phyloP scores from a whole-genome alignment of 2,113 vertebrate genomes.

The Rhizomys pruinosus region DNA sequence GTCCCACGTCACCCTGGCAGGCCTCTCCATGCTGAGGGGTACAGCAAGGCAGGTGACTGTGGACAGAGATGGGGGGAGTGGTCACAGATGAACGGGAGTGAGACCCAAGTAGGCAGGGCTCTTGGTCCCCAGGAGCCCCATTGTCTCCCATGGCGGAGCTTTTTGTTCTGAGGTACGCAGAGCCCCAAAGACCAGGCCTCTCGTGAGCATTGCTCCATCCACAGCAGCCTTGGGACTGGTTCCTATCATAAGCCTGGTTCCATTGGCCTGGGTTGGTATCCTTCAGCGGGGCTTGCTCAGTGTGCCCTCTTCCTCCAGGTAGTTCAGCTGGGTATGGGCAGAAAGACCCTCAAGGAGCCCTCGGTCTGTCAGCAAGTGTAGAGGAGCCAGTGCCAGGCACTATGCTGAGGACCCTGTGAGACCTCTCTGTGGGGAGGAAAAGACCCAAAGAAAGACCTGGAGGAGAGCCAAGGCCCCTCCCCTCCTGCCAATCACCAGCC shows the following conservation, averaged over 20 bases:
- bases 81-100: too few relatives aligned
- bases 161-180: too few relatives aligned
- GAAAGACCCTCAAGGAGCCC: neutral
- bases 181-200: rapidly evolving
- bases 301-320: neutral
- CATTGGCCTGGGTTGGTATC: neutral
- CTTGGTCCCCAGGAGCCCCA: too few relatives aligned
- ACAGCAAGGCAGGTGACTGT: neutral
- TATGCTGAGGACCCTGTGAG: neutral
- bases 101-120: too few relatives aligned
- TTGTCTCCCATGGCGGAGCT: too few relatives aligned
- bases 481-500: neutral
- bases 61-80: neutral
- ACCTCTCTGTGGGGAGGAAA: rapidly evolving
- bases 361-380: neutral
- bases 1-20: neutral
- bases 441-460: neutral
- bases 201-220: neutral
- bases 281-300: neutral
- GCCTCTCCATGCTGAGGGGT: rapidly evolving
- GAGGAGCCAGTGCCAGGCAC: rapidly evolving
- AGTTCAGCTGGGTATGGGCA: neutral
- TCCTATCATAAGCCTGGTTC: neutral
- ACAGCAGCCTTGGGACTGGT: neutral
- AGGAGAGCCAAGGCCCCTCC: too few relatives aligned